Conservation (phyloP, 2,113 vertebrate species). For the Caranx ignobilis region DNA sequence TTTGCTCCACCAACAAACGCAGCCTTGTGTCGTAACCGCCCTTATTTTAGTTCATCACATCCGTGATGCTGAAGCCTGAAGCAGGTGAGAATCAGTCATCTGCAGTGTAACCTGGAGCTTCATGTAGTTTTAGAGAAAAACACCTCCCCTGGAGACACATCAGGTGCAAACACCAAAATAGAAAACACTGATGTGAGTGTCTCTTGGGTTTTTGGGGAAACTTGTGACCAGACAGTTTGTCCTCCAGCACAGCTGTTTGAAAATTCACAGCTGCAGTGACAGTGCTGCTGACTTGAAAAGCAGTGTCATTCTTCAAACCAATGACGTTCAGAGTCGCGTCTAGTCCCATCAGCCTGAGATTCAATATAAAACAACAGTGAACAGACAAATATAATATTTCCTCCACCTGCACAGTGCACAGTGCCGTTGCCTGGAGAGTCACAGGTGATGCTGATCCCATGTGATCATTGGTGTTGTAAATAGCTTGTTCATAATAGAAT, state of each 20-base stretch:
- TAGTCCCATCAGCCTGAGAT: no score
- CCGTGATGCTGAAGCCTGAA: not conserved
- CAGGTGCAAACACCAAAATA: constrained; percentile 12
- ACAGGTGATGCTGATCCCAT: no score
- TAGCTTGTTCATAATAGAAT: no score
- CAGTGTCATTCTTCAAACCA: no score
- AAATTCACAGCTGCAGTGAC: no score
- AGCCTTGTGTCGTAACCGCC: not conserved
- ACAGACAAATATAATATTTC: not conserved
- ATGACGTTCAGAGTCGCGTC: no score
- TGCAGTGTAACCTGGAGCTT: not conserved
- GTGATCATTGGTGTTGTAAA: no score
- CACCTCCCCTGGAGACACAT: not conserved
- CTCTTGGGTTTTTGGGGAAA: not conserved
- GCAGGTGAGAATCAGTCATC: not conserved
- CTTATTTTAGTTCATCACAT: not conserved
- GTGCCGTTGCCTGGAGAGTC: no score
- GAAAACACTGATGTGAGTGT: not conserved
- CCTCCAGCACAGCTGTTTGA: not conserved
- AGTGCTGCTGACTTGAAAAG: no score
- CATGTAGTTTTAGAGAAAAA: not conserved
- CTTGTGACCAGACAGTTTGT: not conserved
- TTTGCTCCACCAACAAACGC: not conserved
- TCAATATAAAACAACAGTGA: no score
- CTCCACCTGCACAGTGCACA: no score